Evolutionary conservation across 2,113 vertebrate genomes (phyloP), one percentile per base, ranked within the genome.

Genomic region (Sclerurus mexicanus): DNA sequence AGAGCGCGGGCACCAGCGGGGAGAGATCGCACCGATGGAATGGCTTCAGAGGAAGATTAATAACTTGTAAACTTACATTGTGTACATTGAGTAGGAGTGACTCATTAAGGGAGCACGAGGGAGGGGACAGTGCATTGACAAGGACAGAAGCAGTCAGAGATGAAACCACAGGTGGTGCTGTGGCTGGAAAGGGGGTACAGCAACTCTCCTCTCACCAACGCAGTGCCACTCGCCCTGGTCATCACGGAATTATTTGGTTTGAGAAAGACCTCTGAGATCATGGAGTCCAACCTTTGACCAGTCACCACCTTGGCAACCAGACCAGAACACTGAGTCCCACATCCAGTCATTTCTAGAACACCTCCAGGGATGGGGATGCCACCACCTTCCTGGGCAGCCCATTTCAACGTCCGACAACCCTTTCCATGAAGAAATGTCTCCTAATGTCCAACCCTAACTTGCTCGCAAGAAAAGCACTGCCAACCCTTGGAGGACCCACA

Each of bases 1-100:
- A 97, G 96, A 92, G 85, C 79, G 47, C 27, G 75, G 90, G 49
- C 75, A 62, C 95, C 91, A 22, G 18, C 88, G 27, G 82, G 89
- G 89, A 97, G 94, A 91, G 97, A 93, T 39, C 85, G 76, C 44
- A 28, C 44, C 6, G 42, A 59, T 71, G 76, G 83, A 93, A 91
- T 75, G 50, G 97, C 91, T 95, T 89, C 22, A 1, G 88, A 62
- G 46, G 71, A 97, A 97, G 97, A 98, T 89, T 94, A 97, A 96
- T 96, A 96, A 97, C 96, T 59, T 44, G 78, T 49, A 46, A 50
- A 67, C 75, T 93, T 87, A 80, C 95, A 81, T 69, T 89, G 62
- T 77, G 95, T 87, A 76, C 95, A 82, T 91, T 77, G 72, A 89
- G 96, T 25, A 89, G 96, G 95, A 97, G 94, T n/a, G 24, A 11